Conservation (phyloP, 2,797 vertebrate genomes). For the Rhinophrynus dorsalis region DNA sequence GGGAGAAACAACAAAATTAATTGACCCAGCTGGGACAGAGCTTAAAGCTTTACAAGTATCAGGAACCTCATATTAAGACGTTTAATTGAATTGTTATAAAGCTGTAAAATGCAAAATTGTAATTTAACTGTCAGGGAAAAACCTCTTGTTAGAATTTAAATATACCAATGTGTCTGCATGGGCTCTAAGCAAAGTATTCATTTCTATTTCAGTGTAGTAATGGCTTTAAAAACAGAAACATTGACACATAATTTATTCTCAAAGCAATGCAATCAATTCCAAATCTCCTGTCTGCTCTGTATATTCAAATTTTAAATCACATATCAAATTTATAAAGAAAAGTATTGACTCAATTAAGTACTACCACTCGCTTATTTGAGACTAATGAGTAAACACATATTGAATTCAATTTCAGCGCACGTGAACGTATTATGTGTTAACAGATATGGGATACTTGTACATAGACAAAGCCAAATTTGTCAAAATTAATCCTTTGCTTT, state of each 20-base stretch:
- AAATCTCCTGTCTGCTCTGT: neutral
- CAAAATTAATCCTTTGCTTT: too few species aligned
- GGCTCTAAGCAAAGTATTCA: neutral
- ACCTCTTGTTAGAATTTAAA: neutral
- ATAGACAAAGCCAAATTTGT: too few species aligned
- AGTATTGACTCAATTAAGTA: too few species aligned
- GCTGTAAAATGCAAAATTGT: conserved; percentile 16
- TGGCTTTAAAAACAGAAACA: neutral
- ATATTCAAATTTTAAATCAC: neutral
- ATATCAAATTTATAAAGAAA: too few species aligned
- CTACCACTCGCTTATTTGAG: too few species aligned
- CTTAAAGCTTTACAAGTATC: conserved; percentile 31
- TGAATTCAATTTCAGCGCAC: too few species aligned
- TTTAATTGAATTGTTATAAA: conserved; percentile 1
- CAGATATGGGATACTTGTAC: too few species aligned
- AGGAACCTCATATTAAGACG: conserved; percentile 8
- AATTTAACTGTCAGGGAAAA: conserved; percentile 7
- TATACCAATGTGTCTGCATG: neutral
- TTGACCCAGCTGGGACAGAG: conserved; percentile 40
- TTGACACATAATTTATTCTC: neutral
- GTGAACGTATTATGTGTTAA: too few species aligned
- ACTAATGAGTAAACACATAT: too few species aligned
- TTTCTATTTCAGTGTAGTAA: neutral
- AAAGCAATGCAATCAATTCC: neutral
- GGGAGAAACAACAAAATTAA: conserved; percentile 34